Evolutionary conservation across 2,113 vertebrate species (phyloP).

Genomic region (Hyperopisus bebe): DNA sequence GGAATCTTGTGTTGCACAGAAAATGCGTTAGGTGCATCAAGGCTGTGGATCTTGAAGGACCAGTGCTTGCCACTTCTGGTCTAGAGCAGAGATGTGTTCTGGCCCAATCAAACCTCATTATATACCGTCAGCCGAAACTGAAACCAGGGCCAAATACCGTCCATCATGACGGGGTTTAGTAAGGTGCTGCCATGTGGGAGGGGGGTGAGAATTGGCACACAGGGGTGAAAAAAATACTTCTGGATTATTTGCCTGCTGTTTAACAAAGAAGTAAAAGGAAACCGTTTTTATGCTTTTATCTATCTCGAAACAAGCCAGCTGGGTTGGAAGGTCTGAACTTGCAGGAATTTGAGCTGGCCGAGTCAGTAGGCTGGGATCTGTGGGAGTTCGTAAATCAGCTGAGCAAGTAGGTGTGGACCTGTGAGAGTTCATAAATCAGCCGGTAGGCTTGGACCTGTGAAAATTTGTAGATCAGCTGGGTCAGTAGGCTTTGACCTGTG

Average conservation of each 20-base stretch:
- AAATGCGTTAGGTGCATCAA: neutral
- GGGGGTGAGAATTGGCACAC: constrained; percentile 7
- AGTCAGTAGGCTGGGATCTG: neutral
- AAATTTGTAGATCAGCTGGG: neutral
- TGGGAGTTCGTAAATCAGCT: neutral
- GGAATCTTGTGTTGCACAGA: neutral
- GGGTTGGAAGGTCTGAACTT: neutral
- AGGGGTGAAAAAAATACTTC: neutral
- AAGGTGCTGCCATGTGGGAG: neutral
- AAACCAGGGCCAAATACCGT: neutral
- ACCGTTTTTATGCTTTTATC: neutral
- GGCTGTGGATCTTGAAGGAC: neutral
- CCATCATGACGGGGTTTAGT: neutral
- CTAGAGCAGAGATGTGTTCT: neutral
- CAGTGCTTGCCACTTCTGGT: neutral
- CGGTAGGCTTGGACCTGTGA: neutral
- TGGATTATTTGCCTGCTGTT: neutral
- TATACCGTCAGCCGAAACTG: neutral
- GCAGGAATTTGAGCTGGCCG: neutral
- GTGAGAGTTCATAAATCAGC: neutral
- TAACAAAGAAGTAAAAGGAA: neutral
- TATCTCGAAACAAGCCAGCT: neutral
- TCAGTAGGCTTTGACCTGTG: neutral
- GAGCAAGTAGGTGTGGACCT: neutral
- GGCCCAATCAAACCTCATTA: neutral